phyloP scores from a whole-genome alignment of 2,113 vertebrate genomes.

The Lepus europaeus region DNA sequence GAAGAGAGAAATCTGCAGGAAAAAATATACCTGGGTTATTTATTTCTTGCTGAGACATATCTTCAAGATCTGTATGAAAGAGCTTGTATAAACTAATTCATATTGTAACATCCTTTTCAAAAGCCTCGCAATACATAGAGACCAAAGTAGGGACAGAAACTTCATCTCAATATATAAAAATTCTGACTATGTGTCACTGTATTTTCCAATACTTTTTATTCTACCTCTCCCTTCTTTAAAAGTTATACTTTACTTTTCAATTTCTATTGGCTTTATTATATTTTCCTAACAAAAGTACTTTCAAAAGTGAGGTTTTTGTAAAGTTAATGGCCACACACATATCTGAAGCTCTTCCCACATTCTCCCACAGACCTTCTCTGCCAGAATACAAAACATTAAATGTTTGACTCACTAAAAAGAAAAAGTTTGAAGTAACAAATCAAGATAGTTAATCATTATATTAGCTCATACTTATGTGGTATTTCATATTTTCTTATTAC shows the following conservation, averaged over 20 bases:
- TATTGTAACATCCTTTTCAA: not conserved
- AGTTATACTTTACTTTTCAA: not conserved
- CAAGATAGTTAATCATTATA: not conserved
- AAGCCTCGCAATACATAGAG: not conserved
- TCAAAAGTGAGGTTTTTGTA: not conserved
- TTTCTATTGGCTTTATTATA: not conserved
- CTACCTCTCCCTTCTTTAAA: not conserved
- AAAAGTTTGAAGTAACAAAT: not conserved
- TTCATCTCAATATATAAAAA: not conserved
- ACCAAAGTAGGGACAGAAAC: not conserved
- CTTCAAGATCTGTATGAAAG: constrained; percentile 49
- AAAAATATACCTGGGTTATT: constrained; percentile 48
- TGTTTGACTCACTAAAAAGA: not conserved
- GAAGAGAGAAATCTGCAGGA: not conserved
- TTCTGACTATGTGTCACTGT: not conserved
- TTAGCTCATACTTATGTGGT: not conserved
- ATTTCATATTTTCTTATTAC: not conserved
- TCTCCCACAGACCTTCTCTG: not conserved
- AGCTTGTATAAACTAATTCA: constrained; percentile 13
- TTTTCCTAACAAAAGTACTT: constrained; percentile 7
- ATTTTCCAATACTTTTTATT: constrained; percentile 17
- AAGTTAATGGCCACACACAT: not conserved
- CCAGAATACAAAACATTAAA: not conserved
- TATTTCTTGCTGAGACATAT: constrained; percentile 46
- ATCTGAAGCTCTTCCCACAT: not conserved